Base-by-base conservation (phyloP, 2,113 vertebrate genomes). In the Panthera tigris region DNA sequence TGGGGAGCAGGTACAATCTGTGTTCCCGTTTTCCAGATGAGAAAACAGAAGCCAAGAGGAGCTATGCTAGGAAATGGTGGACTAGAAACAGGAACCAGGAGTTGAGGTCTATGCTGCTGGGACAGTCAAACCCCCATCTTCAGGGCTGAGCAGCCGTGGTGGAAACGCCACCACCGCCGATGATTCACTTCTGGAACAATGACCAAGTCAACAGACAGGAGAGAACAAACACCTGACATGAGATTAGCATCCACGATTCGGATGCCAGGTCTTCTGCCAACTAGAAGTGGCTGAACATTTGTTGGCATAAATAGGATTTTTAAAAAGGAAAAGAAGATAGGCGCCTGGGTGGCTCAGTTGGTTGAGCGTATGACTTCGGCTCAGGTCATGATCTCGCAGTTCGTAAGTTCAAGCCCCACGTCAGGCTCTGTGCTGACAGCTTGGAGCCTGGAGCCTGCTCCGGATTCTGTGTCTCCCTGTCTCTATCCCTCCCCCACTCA, bases 161-260 rank as follows among this genome's bases (percentile, higher is more conserved):
- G 69, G 52, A 57, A 68, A 25, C 1, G 36, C 25, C 1, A 89
- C 10, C 33, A n/a, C 55, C 4, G 25, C 13, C 1, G 3, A 50
- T 1, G 61, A 76, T 1, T 61, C 74, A 4, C 18, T 41, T 45
- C 12, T n/a, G 41, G 21, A 81, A 39, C 85, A 76, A 41, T 13
- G 5, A 18, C 55, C 31, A 2, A 9, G 48, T 68, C 52, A 29
- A 12, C 71, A 78, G 73, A 33, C 45, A n/a, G 9, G 16, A 27
- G 45, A 61, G 39, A 6, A 65, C 2, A 6, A 15, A 69, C 36
- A 29, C 41, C 33, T 2, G 4, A 4, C 11, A 11, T 21, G 12
- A 83, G 33, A 36, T 0, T 0, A 14, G 18, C 2, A n/a, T 8
- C 66, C 27, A 9, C 0, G 18, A 29, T 48, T 27, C 5, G 33